A percentile compares a stretch with the other conserved stretches of the same genome.
Conservation (phyloP, 1,140 invertebrate genomes). For the Zaprionus africanus region DNA sequence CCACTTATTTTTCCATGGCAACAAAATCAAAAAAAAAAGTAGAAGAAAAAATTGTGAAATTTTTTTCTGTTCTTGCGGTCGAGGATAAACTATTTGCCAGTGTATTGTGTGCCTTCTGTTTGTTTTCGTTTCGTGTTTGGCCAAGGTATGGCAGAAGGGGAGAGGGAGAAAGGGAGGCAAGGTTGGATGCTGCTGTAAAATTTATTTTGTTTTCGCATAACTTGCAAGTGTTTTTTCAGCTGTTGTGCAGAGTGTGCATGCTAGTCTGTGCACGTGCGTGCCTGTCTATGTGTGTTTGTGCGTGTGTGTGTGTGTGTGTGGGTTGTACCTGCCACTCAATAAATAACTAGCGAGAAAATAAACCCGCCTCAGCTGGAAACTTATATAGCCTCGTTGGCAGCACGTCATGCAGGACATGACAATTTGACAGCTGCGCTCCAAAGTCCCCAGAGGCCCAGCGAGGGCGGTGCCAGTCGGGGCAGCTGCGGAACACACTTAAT, state of each 20-base stretch:
- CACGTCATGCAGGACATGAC: slow-evolving; percentile 66
- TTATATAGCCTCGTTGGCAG: slow-evolving; percentile 56
- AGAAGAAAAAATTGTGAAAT: slow-evolving; percentile 23
- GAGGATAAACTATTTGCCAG: slow-evolving; percentile 51
- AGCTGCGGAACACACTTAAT: slow-evolving; percentile 6
- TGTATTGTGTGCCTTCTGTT: slow-evolving; percentile 29
- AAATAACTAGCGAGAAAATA: slow-evolving; percentile 74
- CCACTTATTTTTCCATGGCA: slow-evolving; percentile 67
- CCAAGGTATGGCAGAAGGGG: not conserved
- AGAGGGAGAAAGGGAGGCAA: slow-evolving; percentile 1
- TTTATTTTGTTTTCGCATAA: slow-evolving; percentile 79
- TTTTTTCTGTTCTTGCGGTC: slow-evolving; percentile 53
- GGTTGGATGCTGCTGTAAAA: slow-evolving; percentile 58
- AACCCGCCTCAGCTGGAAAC: slow-evolving; percentile 50
- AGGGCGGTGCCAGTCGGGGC: too few species aligned
- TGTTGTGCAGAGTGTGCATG: slow-evolving; percentile 15
- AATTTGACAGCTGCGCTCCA: slow-evolving; percentile 60
- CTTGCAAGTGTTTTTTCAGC: slow-evolving; percentile 53
- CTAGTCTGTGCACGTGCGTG: not conserved
- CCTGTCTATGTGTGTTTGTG: slow-evolving; percentile 11
- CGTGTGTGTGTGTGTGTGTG: slow-evolving; percentile 22
- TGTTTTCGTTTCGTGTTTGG: slow-evolving; percentile 11
- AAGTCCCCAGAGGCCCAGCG: not conserved
- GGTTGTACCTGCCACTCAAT: slow-evolving; percentile 57
- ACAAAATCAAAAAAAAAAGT: slow-evolving; percentile 28